Conservation (phyloP, 1,140 invertebrate genomes). For the Papilio machaon region DNA sequence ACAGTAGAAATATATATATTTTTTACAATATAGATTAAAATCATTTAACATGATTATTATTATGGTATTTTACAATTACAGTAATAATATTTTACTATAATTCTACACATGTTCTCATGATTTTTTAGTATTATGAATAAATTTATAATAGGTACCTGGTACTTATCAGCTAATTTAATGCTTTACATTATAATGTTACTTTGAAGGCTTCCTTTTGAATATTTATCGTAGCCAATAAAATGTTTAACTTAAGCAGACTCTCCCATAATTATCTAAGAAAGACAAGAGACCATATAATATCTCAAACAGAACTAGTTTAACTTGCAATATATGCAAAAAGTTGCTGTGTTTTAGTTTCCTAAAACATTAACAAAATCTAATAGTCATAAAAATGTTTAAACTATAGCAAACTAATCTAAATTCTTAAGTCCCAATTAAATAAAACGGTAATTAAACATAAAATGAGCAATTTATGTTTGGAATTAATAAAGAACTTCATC, state of each 20-base stretch:
- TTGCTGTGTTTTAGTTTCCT: not conserved
- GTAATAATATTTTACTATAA: too few species aligned
- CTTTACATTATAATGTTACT: not conserved
- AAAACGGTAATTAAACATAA: conserved; percentile 30
- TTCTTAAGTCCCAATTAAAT: conserved; percentile 15
- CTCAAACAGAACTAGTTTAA: not conserved
- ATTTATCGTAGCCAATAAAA: not conserved
- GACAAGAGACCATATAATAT: not conserved
- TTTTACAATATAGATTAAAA: too few species aligned
- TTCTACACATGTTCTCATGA: too few species aligned
- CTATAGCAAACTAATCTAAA: conserved; percentile 5
- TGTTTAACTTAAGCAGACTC: not conserved
- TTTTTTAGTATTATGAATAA: too few species aligned
- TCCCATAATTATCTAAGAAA: not conserved
- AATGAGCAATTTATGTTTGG: conserved; percentile 28
- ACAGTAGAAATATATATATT: too few species aligned
- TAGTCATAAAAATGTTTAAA: conserved; percentile 18
- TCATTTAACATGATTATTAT: too few species aligned
- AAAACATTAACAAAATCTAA: not conserved
- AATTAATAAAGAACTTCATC: conserved; percentile 9
- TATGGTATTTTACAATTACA: not conserved
- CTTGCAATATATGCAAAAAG: conserved; percentile 6
- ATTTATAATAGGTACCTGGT: too few species aligned
- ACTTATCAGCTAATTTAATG: too few species aligned
- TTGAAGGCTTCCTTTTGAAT: not conserved